Evolutionary conservation across 2,113 vertebrate genomes (phyloP).

Genomic region (Crotalus tigris): DNA sequence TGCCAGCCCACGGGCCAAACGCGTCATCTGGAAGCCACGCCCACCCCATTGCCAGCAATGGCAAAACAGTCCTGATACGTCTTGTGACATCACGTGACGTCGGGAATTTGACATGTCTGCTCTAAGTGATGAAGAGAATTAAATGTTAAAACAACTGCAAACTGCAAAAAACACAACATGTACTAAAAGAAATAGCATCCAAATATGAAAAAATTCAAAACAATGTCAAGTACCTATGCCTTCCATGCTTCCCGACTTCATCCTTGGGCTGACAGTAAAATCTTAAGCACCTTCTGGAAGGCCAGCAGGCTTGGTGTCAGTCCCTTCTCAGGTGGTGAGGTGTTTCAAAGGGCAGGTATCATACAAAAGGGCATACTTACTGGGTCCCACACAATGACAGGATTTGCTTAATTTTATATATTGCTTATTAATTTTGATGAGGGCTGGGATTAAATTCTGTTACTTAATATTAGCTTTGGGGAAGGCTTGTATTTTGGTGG

Average conservation of each 20-base stretch:
- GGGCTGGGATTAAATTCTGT: neutral
- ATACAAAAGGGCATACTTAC: neutral
- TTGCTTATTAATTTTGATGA: neutral
- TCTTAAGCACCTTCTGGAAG: neutral
- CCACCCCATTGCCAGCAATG: no score
- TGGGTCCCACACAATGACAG: neutral
- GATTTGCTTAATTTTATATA: neutral
- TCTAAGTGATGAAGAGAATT: neutral
- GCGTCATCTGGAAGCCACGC: no score
- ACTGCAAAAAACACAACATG: neutral
- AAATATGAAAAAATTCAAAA: neutral
- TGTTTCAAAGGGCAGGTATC: neutral
- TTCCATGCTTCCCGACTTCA: neutral
- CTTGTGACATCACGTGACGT: no score
- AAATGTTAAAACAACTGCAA: neutral
- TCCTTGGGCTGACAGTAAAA: neutral
- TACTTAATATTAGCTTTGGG: neutral
- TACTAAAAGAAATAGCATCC: neutral
- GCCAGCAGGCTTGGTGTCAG: neutral
- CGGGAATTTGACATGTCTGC: no score
- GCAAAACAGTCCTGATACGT: no score
- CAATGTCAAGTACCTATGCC: neutral
- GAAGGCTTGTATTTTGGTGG: neutral
- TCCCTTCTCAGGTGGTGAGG: neutral
- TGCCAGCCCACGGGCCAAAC: no score